Evolutionary conservation across 2,888 invertebrate species (phyloP), one percentile per base, ranked within the genome.

Genomic region (Chorisops tibialis): DNA sequence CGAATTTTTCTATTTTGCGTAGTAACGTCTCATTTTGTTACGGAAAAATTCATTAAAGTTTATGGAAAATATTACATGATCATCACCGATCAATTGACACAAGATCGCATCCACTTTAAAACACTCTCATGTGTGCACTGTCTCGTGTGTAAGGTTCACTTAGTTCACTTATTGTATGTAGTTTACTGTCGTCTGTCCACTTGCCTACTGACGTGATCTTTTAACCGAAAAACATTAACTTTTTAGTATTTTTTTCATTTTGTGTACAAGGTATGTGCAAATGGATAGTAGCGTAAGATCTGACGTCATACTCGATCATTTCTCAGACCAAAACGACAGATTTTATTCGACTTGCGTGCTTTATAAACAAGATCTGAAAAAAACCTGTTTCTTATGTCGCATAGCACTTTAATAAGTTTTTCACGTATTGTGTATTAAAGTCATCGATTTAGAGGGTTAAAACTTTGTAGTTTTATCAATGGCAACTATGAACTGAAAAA

Each of bases 201-300:
- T 54, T 45, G 43, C 43, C 56, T 54, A 56, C 19, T 56, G n/a
- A 24, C 21, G 50, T 43, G 56, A 56, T 56, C 56, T 56, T 9
- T 9, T 43, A 43, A 45, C 45, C 43, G 56, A 56, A 56, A 11
- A 50, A 50, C 14, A n/a, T n/a, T n/a, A n/a, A n/a, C 24, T 41
- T 41, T 41, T 43, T 56, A 43, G 56, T 43, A 43, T 56, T 30
- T 7, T 30, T 30, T 30, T 30, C 30, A n/a, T n/a, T n/a, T n/a
- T n/a, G n/a, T n/a, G n/a, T 30, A 30, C 30, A 41, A 56, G 56
- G 56, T 56, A 56, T 56, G 56, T 56, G 56, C 56, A 56, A 56
- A 56, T 56, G 43, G 38, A n/a, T n/a, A n/a, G 56, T 30, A 52
- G 52, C 56, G 56, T 45, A 43, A 56, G 45, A 45, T 16, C 14